Percentiles rank a stretch among this genome's conserved stretches.
Evolutionary conservation across 2,113 vertebrate genomes (phyloP).

Genomic region (Micronycteris hirsuta): DNA sequence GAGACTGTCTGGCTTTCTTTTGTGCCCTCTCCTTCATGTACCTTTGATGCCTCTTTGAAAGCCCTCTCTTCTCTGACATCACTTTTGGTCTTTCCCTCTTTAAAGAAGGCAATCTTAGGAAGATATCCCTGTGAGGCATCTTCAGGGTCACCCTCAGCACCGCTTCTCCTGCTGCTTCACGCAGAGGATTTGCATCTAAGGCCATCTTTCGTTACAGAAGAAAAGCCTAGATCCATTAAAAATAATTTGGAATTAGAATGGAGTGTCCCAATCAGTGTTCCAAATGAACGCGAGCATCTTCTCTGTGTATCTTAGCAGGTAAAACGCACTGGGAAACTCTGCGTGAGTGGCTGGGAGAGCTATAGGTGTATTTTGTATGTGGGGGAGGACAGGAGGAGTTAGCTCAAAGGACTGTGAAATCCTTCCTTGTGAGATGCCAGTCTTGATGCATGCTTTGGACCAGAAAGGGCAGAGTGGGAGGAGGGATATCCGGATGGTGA

Average conservation of each 20-base stretch:
- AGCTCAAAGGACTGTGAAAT: neutral
- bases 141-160: neutral
- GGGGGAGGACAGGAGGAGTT: neutral
- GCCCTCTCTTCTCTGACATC: neutral
- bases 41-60: neutral
- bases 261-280: neutral
- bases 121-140: neutral
- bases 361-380: neutral
- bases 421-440: neutral
- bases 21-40: neutral
- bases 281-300: neutral
- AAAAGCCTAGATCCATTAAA: neutral
- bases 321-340: neutral
- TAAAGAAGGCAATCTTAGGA: neutral
- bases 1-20: neutral
- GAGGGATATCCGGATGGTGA: neutral
- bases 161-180: neutral
- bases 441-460: neutral
- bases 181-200: neutral
- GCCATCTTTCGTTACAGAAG: neutral
- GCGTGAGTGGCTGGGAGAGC: neutral
- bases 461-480: neutral
- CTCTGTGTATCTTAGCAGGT: neutral
- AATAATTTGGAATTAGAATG: neutral
- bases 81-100: neutral